A percentile compares a stretch with the other conserved stretches of the same genome.
Evolutionary conservation across 2,113 vertebrate species (phyloP).

Genomic region (Chloroceryle aenea): DNA sequence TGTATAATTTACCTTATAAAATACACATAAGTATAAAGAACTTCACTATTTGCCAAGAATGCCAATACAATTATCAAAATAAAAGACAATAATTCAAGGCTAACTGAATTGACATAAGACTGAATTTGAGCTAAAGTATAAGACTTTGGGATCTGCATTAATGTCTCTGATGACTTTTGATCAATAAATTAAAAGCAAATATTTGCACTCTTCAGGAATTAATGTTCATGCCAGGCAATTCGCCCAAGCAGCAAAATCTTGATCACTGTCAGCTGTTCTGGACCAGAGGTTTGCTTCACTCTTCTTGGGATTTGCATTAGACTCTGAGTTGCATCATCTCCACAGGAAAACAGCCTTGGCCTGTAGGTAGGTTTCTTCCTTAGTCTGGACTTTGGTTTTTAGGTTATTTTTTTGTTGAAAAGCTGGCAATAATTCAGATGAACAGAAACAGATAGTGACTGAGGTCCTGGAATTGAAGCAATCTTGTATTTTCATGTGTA

Average conservation of each 20-base stretch:
- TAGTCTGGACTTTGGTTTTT: background rate
- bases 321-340: background rate
- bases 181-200: background rate
- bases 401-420: background rate
- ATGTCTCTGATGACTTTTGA: background rate
- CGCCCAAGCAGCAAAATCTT: background rate
- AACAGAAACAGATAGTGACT: background rate
- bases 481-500: background rate
- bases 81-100: background rate
- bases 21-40: background rate
- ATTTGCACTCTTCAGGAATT: background rate
- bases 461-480: background rate
- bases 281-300: background rate
- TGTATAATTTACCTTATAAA: background rate
- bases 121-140: background rate
- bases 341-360: background rate
- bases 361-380: background rate
- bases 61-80: background rate
- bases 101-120: background rate
- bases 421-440: background rate
- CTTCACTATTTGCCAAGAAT: background rate
- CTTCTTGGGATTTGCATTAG: background rate
- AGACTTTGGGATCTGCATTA: background rate
- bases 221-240: background rate
- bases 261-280: accelerated